Conservation (phyloP, 2,888 invertebrate species). For the Stegophylla sp. region DNA sequence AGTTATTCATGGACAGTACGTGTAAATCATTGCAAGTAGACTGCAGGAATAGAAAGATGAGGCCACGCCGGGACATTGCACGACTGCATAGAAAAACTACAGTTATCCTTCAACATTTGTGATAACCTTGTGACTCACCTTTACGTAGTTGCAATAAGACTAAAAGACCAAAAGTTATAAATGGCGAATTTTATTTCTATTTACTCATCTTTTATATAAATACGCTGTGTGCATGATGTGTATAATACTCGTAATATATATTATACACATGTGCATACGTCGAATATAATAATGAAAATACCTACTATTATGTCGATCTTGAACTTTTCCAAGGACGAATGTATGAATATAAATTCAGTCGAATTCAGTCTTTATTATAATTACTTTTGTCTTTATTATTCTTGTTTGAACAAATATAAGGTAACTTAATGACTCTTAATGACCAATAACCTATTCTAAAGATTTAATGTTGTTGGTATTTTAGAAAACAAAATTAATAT, state of each 20-base stretch:
- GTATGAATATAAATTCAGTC: not conserved
- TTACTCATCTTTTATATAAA: not conserved
- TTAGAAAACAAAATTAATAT: too few relatives aligned
- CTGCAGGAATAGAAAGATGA: constrained; percentile 3
- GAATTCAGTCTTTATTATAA: not conserved
- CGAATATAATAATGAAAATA: constrained; percentile 13
- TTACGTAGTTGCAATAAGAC: not conserved
- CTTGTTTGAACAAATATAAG: too few relatives aligned
- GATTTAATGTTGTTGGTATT: too few relatives aligned
- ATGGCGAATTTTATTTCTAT: not conserved
- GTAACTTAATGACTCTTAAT: too few relatives aligned
- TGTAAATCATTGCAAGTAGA: constrained; percentile 15
- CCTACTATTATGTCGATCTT: constrained; percentile 6
- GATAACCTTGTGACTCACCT: constrained; percentile 41
- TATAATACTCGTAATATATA: too few relatives aligned
- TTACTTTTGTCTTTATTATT: not conserved
- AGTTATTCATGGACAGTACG: constrained; percentile 24
- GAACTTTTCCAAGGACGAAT: constrained; percentile 15
- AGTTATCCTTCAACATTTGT: constrained; percentile 47
- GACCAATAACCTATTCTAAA: too few relatives aligned
- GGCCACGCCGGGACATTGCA: constrained; percentile 34
- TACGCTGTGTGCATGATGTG: not conserved
- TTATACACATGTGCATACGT: too few relatives aligned
- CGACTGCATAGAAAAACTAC: constrained; percentile 35
- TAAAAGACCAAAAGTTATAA: not conserved